These are phyloP conservation scores for Scyliorhinus canicula DNA, from an alignment of 2,797 vertebrate species.

Conservation along the genomic window DNA sequence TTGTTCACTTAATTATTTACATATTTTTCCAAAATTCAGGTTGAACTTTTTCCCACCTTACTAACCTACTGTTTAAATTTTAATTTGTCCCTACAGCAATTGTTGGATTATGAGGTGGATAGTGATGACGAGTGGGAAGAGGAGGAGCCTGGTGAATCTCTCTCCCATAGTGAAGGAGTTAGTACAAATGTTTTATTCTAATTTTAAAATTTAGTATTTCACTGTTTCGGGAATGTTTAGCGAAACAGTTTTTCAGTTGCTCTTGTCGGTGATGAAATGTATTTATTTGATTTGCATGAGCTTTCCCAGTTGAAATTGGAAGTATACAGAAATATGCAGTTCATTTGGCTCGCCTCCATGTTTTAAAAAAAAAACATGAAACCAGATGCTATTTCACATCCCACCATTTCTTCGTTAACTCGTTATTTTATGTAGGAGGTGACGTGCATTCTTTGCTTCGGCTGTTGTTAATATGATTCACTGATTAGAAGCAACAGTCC, in stretches of 20 bases:
- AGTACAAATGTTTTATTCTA: conserved; percentile 43
- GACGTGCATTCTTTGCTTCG: neutral
- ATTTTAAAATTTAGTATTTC: neutral
- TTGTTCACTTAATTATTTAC: neutral
- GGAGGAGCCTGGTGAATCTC: conserved; percentile 91
- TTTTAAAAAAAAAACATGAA: neutral
- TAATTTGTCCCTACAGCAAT: conserved; percentile 55
- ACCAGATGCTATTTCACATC: neutral
- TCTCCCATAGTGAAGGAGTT: conserved; percentile 97
- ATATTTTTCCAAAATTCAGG: neutral
- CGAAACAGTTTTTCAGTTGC: neutral
- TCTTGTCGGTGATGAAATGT: neutral
- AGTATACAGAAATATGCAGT: neutral
- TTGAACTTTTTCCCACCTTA: neutral
- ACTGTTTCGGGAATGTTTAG: neutral
- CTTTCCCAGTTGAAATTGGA: neutral
- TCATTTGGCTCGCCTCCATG: neutral
- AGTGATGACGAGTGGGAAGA: conserved; percentile 99
- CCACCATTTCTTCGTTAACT: neutral
- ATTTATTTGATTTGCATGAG: neutral
- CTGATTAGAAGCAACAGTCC: neutral
- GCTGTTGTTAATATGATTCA: neutral
- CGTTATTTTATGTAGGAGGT: neutral
- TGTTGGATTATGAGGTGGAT: conserved; percentile 91
- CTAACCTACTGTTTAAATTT: neutral